Conservation (phyloP, 2,113 vertebrate genomes). For the Taurulus bubalis region DNA sequence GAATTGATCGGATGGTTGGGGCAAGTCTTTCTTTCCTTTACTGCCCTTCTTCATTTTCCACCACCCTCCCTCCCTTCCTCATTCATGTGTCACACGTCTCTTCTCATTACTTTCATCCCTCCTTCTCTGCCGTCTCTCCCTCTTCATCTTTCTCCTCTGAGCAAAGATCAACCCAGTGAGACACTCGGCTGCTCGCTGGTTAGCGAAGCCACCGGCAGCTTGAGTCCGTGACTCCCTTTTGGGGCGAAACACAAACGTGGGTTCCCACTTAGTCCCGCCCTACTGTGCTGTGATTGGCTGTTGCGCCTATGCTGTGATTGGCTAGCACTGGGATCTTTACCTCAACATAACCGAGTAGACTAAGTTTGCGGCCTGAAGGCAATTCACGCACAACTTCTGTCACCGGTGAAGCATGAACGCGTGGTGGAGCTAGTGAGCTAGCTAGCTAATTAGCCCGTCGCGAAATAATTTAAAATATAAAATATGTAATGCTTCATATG, state of each 20-base stretch:
- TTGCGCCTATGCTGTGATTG: too few relatives aligned
- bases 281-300: too few relatives aligned
- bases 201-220: neutral
- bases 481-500: too few relatives aligned
- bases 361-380: too few relatives aligned
- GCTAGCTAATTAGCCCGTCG: neutral
- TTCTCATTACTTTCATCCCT: conserved; percentile 50
- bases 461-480: too few relatives aligned
- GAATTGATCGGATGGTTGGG: conserved; percentile 54
- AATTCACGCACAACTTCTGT: too few relatives aligned
- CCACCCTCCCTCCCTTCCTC: conserved; percentile 17
- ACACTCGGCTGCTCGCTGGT: neutral
- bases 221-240: neutral
- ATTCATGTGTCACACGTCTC: conserved; percentile 38
- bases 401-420: neutral
- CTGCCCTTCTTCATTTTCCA: conserved; percentile 17
- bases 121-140: neutral
- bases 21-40: conserved; percentile 14
- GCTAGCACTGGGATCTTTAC: too few relatives aligned
- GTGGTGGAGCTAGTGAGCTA: neutral
- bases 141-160: neutral
- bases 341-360: too few relatives aligned
- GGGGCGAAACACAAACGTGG: neutral
- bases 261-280: too few relatives aligned
- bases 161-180: neutral